phyloP scores from a whole-genome alignment of 2,113 vertebrate genomes.

The Mormyrus iriodes region DNA sequence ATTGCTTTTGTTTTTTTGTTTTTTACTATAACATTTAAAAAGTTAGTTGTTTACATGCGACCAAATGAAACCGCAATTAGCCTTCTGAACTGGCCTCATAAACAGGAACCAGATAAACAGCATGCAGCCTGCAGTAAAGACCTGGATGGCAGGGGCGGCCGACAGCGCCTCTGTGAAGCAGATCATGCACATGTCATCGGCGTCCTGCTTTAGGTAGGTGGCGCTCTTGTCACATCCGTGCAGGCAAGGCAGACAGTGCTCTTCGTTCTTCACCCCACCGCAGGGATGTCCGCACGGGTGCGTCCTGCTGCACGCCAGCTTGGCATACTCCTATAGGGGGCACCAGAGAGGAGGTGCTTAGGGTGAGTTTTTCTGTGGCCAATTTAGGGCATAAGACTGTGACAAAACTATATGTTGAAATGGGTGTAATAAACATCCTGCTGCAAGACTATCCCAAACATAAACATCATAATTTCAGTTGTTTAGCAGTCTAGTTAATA shows the following conservation, averaged over 20 bases:
- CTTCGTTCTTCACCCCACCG: constrained; percentile 91
- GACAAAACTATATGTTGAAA: background rate
- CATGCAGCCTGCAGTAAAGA: constrained; percentile 32
- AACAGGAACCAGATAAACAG: background rate
- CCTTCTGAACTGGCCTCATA: background rate
- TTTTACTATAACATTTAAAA: background rate
- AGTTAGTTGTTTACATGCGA: background rate
- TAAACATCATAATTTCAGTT: background rate
- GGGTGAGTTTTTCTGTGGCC: background rate
- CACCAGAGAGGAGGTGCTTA: background rate
- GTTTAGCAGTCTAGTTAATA: background rate
- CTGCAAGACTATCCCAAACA: background rate
- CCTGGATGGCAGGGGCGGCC: constrained; percentile 94
- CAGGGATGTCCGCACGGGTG: constrained; percentile 90
- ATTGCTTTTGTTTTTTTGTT: background rate
- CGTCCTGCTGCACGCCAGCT: constrained; percentile 90
- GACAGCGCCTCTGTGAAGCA: constrained; percentile 98
- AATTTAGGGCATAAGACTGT: background rate
- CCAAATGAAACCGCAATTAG: background rate
- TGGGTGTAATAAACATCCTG: background rate
- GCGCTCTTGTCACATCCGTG: constrained; percentile 89
- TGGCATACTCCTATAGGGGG: constrained; percentile 81
- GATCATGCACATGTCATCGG: constrained; percentile 99
- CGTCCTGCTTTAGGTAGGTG: constrained; percentile 85
- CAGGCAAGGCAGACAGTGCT: constrained; percentile 84